A percentile compares a stretch with the other conserved stretches of the same genome.
Evolutionary conservation across 2,888 invertebrate species (phyloP).

Genomic region (Dryobota labecula): DNA sequence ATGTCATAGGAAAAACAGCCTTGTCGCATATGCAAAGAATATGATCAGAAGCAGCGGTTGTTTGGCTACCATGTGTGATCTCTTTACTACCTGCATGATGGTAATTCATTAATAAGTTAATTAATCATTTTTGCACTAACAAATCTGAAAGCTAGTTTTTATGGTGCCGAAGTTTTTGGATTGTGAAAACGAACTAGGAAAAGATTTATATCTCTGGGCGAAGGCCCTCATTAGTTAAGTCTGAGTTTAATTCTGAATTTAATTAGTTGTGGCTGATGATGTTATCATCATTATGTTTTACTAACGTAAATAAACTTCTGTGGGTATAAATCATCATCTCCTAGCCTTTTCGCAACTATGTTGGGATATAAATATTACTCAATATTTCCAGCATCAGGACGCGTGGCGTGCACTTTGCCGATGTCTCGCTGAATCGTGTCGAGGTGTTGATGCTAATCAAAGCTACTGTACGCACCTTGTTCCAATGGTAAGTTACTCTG

Average conservation of each 20-base stretch:
- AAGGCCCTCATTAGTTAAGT: neutral
- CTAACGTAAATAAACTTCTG: neutral
- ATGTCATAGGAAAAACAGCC: conserved; percentile 61
- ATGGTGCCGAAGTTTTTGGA: neutral
- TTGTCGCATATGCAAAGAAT: conserved; percentile 76
- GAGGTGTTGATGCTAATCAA: conserved; percentile 77
- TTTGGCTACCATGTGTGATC: conserved; percentile 76
- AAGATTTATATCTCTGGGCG: neutral
- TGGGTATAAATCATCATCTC: neutral
- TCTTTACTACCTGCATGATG: conserved; percentile 79
- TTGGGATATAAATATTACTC: neutral
- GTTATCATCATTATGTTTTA: neutral
- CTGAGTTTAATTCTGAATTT: no score
- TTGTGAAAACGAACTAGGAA: neutral
- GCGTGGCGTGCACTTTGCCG: conserved; percentile 83
- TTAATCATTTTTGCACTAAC: neutral
- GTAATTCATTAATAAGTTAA: conserved; percentile 68
- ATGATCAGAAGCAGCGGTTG: conserved; percentile 83
- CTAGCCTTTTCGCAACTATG: neutral
- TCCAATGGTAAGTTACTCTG: conserved; percentile 74
- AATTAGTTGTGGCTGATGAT: neutral
- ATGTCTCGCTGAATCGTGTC: conserved; percentile 79
- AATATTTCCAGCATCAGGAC: conserved; percentile 77
- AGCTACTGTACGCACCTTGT: conserved; percentile 82
- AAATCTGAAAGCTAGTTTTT: neutral